phyloP scores from a whole-genome alignment of 2,888 invertebrate species.

The Endotricha flammealis region DNA sequence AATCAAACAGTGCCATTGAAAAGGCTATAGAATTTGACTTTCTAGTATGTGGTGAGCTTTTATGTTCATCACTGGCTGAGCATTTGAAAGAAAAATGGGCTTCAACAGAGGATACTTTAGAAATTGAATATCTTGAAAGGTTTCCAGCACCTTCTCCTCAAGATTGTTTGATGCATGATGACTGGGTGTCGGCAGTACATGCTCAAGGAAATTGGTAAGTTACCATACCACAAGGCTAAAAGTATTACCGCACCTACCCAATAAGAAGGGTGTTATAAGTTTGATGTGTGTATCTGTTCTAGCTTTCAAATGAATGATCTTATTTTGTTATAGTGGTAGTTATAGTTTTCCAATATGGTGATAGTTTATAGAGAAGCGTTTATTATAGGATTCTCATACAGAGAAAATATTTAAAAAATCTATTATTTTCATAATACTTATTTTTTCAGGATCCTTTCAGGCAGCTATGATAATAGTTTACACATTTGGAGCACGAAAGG shows the following conservation, averaged over 20 bases:
- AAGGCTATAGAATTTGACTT: slow-evolving; percentile 89
- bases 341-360: no score
- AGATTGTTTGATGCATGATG: slow-evolving; percentile 95
- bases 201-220: slow-evolving; percentile 82
- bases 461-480: slow-evolving; percentile 95
- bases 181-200: slow-evolving; percentile 96
- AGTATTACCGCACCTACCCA: no score
- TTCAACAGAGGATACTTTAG: slow-evolving; percentile 90
- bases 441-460: slow-evolving; percentile 87
- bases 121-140: slow-evolving; percentile 94
- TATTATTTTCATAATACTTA: slow-evolving; percentile 1
- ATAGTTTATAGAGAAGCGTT: no score
- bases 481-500: slow-evolving; percentile 94
- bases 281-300: no score
- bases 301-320: no score
- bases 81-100: slow-evolving; percentile 86
- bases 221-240: no score
- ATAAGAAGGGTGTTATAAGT: no score
- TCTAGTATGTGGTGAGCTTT: slow-evolving; percentile 88
- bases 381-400: no score
- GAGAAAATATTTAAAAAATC: no score
- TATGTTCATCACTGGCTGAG: slow-evolving; percentile 83
- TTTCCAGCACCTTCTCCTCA: slow-evolving; percentile 95
- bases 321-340: no score
- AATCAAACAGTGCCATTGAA: slow-evolving; percentile 48